These are phyloP conservation scores for Polypterus bichir DNA, from an alignment of 2,113 vertebrate species.

Conservation along the genomic window DNA sequence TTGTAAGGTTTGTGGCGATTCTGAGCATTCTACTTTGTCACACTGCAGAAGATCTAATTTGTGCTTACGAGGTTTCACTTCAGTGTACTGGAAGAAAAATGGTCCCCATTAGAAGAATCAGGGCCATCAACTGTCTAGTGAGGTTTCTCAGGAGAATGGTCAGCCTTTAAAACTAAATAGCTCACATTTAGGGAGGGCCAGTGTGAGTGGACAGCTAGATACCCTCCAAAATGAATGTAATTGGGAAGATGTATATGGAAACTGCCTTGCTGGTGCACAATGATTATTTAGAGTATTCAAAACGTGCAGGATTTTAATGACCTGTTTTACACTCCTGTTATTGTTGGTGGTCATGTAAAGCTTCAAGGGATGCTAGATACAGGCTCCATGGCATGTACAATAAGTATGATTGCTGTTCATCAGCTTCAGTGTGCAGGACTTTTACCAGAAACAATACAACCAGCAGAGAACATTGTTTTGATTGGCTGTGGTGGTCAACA, in stretches of 20 bases:
- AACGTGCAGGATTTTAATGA: constrained; percentile 1
- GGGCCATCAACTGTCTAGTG: neutral
- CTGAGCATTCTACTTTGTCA: neutral
- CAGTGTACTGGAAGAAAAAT: constrained; percentile 19
- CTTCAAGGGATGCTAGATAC: constrained; percentile 3
- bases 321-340: constrained; percentile 19
- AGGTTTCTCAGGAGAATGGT: neutral
- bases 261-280: neutral
- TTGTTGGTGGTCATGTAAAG: neutral
- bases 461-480: constrained; percentile 4
- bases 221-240: neutral
- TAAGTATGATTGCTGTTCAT: constrained; percentile 5
- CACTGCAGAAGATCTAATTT: neutral
- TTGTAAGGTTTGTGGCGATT: neutral
- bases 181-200: neutral
- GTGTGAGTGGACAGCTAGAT: neutral
- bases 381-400: constrained; percentile 20
- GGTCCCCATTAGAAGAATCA: constrained; percentile 1
- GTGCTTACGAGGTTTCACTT: constrained; percentile 16
- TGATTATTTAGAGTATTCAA: neutral
- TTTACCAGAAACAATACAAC: constrained; percentile 3
- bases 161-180: neutral
- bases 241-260: neutral
- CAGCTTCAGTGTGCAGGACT: neutral
- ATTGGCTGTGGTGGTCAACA: constrained; percentile 8